Conservation (phyloP, 2,888 invertebrate species). For the Synergus umbraculus region DNA sequence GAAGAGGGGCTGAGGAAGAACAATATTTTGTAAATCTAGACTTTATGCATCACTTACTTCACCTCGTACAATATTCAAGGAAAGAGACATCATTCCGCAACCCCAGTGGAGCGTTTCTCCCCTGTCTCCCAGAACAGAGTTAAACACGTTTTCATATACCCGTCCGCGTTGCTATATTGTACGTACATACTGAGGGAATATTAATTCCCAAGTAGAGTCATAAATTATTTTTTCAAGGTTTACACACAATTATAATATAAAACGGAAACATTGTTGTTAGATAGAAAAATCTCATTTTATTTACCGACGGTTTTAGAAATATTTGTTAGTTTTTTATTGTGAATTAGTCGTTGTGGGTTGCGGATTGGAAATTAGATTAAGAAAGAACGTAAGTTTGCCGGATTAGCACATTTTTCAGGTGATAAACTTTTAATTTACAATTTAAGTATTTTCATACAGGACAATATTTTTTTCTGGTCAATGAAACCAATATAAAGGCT, state of each 20-base stretch:
- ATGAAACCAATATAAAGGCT: conserved; percentile 15
- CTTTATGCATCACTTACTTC: conserved; percentile 13
- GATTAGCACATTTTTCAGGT: not conserved
- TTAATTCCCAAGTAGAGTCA: conserved; percentile 20
- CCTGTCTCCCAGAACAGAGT: conserved; percentile 14
- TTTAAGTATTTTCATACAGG: not conserved
- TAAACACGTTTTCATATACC: conserved; percentile 13
- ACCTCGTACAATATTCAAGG: conserved; percentile 31
- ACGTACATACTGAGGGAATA: conserved; percentile 31
- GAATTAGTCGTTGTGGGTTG: too few species aligned
- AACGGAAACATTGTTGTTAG: not conserved
- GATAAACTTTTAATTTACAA: not conserved
- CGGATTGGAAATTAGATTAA: too few species aligned
- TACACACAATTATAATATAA: not conserved
- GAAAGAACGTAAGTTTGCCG: too few species aligned
- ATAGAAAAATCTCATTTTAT: not conserved
- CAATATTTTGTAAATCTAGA: conserved; percentile 30
- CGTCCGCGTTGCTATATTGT: conserved; percentile 11
- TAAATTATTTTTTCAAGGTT: conserved; percentile 5
- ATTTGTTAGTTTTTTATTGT: not conserved
- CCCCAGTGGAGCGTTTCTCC: conserved; percentile 33
- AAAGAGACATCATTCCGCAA: conserved; percentile 37
- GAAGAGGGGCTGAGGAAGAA: not conserved
- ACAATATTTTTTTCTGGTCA: not conserved
- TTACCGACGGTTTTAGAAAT: not conserved